Evolutionary conservation across 2,888 invertebrate species (phyloP).

Genomic region (Tuta absoluta): DNA sequence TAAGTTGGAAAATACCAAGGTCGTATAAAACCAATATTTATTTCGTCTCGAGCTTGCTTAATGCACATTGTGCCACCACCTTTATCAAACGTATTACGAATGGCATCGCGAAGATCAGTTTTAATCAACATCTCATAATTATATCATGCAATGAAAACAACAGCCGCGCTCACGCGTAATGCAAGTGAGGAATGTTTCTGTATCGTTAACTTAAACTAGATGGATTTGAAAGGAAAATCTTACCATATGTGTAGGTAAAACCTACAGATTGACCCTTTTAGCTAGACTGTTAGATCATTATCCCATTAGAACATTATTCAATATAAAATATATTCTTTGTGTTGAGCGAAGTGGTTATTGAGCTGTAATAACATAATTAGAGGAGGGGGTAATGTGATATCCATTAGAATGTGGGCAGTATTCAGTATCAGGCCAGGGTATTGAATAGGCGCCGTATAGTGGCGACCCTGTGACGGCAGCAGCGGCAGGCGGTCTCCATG

Average conservation of each 20-base stretch:
- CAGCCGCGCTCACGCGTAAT: conserved; percentile 13
- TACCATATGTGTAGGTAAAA: not conserved
- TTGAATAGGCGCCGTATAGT: conserved; percentile 47
- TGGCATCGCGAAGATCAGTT: not conserved
- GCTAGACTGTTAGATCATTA: not conserved
- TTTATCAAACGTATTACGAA: conserved; percentile 1
- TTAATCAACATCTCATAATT: conserved; percentile 9
- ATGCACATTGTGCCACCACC: not conserved
- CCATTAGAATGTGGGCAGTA: conserved; percentile 29
- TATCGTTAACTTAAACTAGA: not conserved
- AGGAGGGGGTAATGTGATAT: conserved; percentile 22
- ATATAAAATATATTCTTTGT: conserved; percentile 17
- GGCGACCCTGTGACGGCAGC: conserved; percentile 62
- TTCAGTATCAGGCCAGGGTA: conserved; percentile 36
- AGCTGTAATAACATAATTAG: conserved; percentile 23
- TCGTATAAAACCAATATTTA: not conserved
- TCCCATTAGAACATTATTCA: conserved; percentile 6
- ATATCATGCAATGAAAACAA: conserved; percentile 8
- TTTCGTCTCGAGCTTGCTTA: not conserved
- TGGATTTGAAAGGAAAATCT: conserved; percentile 6
- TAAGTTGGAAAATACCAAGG: conserved; percentile 3
- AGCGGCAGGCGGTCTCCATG: conserved; percentile 72
- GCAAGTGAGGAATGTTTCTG: conserved; percentile 6
- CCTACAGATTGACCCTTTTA: not conserved
- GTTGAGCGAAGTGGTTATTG: conserved; percentile 18